Evolutionary conservation across 2,113 vertebrate genomes (phyloP).

Genomic region (Myiozetetes cayanensis): DNA sequence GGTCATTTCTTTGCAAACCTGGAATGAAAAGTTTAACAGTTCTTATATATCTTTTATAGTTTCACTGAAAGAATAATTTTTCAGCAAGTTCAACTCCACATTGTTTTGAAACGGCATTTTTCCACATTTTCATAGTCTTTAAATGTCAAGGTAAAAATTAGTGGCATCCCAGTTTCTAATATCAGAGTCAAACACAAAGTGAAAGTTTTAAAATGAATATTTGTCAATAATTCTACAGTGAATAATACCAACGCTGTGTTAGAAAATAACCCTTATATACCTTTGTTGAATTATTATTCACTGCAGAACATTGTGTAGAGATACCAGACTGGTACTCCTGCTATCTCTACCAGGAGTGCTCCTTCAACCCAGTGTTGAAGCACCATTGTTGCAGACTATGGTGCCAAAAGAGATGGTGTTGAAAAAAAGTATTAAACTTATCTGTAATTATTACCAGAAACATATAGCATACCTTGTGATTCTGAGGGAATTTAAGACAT

Average conservation of each 20-base stretch:
- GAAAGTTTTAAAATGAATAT: neutral
- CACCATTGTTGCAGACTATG: neutral
- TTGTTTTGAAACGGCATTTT: neutral
- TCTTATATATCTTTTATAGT: neutral
- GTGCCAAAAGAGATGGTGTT: neutral
- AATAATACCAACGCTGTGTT: neutral
- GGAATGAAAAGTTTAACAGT: neutral
- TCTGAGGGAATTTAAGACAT: neutral
- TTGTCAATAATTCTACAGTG: neutral
- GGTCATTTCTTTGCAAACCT: neutral
- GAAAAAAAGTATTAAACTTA: neutral
- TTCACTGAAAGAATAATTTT: neutral
- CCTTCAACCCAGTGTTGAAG: neutral
- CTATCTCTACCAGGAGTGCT: neutral
- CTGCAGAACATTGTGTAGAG: neutral
- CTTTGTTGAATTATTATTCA: neutral
- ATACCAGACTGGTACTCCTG: neutral
- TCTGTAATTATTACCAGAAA: neutral
- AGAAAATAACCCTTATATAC: neutral
- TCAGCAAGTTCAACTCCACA: neutral
- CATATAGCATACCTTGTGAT: neutral
- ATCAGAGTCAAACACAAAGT: neutral
- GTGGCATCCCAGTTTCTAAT: neutral
- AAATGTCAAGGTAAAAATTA: neutral
- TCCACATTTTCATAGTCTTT: neutral